Evolutionary conservation across 2,888 invertebrate species (phyloP), one percentile per base, ranked within the genome.

Genomic region (Antitype chi): DNA sequence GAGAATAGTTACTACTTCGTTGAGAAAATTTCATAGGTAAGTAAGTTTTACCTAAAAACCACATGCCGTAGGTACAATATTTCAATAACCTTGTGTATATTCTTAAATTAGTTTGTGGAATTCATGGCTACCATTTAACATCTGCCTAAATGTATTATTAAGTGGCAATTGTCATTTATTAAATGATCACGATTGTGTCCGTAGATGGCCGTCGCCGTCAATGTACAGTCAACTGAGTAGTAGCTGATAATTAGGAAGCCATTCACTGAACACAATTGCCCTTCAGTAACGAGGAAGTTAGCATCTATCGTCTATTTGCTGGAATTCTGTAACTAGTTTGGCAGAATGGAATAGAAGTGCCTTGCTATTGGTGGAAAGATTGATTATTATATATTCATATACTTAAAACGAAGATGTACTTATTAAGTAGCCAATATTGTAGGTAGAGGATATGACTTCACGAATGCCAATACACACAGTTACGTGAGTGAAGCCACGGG

Each of bases 141-240:
- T 79, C 72, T 78, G 70, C 55, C 77, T 73, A 77, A 87, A 88
- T 87, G 84, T 88, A 74, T 85, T 88, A 88, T 90, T 89, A 88
- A 80, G 81, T 81, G 86, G 82, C 86, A 90, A 91, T 90, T 87
- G 88, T 74, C 82, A 78, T 89, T 90, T 91, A 92, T 92, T 90
- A 92, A 87, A 88, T 59, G 82, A 88, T 92, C 92, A 92, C 92
- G 91, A 90, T 23, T 73, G 52, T 55, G 59, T 67, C 70, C 38
- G 62, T 68, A 71, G 49, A 64, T 53, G 66, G 55, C 66, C 43
- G 64, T 72, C 70, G 66, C 70, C 73, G 57, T 55, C 69, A 25
- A 38, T 20, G 62, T 64, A 80, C 80, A 60, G 32, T 60, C 23
- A 32, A 60, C 32, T 25, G 25, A 71, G 13, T 25, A n/a, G 47